Conservation (phyloP, 2,113 vertebrate genomes). For the Alaudala cheleensis region DNA sequence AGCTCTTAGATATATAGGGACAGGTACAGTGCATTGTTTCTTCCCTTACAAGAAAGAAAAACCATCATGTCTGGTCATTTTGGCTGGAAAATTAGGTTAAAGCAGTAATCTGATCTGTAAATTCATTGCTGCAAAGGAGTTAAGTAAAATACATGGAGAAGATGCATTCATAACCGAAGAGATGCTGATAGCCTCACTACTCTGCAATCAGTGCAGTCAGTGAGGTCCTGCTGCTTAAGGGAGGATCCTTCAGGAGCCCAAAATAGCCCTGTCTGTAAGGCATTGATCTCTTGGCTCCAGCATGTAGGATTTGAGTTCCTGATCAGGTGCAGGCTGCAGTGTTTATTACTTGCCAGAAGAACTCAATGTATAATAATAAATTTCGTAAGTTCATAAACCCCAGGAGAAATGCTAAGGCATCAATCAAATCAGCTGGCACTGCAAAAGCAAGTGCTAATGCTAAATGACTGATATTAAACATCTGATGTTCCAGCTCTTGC, state of each 20-base stretch:
- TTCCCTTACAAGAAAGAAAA: neutral
- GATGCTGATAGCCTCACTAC: neutral
- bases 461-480: neutral
- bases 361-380: neutral
- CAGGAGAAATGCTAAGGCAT: neutral
- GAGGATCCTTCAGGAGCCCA: neutral
- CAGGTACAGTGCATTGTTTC: neutral
- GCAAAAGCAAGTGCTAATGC: neutral
- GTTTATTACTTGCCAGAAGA: neutral
- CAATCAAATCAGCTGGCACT: constrained; percentile 1
- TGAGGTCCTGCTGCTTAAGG: neutral
- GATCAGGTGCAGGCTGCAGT: neutral
- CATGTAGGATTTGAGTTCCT: neutral
- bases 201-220: neutral
- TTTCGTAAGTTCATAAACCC: neutral
- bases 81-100: constrained; percentile 27
- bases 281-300: neutral
- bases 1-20: neutral
- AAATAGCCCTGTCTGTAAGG: neutral
- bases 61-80: neutral
- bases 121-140: neutral
- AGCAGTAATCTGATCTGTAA: neutral
- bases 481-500: neutral
- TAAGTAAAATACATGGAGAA: neutral
- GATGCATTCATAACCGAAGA: neutral